These are phyloP conservation scores for Ianthella basta DNA, from an alignment of 37 sponge, comb jelly and placozoan genomes.

Conservation along the genomic window DNA sequence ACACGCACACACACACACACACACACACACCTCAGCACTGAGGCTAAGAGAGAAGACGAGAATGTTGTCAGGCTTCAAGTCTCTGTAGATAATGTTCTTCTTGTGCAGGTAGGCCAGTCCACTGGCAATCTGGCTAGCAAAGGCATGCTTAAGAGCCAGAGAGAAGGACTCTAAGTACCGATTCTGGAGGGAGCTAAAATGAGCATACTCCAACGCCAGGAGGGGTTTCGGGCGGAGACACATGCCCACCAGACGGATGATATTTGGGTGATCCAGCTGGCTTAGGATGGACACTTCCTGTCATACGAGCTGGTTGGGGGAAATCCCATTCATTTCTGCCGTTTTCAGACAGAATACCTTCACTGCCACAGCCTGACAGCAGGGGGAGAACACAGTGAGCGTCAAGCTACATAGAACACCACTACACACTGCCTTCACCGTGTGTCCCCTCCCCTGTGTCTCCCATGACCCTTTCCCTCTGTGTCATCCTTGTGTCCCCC, in stretches of 20 bases:
- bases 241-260: conserved; percentile 67
- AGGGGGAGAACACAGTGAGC: no score
- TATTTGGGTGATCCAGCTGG: conserved; percentile 62
- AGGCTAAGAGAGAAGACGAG: conserved; percentile 67
- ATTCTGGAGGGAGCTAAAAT: conserved; percentile 57
- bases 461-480: background rate
- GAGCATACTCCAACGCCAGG: conserved; percentile 74
- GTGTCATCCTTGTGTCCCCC: background rate
- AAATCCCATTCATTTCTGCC: conserved; percentile 55
- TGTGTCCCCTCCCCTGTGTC: no score
- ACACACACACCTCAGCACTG: conserved; percentile 44
- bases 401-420: no score
- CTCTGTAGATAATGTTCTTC: conserved; percentile 71
- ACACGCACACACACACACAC: no score
- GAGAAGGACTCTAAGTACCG: conserved; percentile 37
- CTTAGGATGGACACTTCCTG: conserved; percentile 72
- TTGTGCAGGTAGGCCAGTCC: conserved; percentile 80
- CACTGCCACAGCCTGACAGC: conserved; percentile 58
- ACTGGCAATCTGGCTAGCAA: conserved; percentile 65
- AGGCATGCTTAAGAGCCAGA: conserved; percentile 52
- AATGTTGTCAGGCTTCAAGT: conserved; percentile 76
- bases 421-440: no score
- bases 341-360: conserved; percentile 59
- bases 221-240: conserved; percentile 59
- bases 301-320: conserved; percentile 66